Conservation (phyloP, 2,888 invertebrate genomes). For the Cryptocephalus primarius region DNA sequence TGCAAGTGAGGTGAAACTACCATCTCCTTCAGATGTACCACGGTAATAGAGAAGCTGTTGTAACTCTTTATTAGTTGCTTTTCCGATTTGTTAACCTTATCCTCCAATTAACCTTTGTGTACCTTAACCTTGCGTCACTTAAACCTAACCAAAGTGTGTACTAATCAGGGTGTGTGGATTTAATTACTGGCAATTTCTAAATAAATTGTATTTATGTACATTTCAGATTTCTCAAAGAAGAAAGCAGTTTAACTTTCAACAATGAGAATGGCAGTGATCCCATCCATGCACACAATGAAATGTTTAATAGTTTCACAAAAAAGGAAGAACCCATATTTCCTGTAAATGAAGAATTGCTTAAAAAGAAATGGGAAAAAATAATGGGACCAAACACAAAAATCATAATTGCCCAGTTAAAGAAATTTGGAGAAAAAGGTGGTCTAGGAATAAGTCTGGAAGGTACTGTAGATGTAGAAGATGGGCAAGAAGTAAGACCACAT, state of each 20-base stretch:
- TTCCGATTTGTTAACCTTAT: slow-evolving; percentile 18
- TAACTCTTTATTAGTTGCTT: slow-evolving; percentile 24
- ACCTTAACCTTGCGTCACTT: slow-evolving; percentile 15
- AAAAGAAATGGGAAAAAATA: slow-evolving; percentile 72
- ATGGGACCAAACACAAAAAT: slow-evolving; percentile 69
- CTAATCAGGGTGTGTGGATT: slow-evolving; percentile 24
- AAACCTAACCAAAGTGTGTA: slow-evolving; percentile 17
- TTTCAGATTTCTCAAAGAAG: slow-evolving; percentile 37
- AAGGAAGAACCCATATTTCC: slow-evolving; percentile 16
- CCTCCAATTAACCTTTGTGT: slow-evolving; percentile 14
- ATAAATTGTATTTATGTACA: slow-evolving; percentile 27
- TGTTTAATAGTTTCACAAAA: slow-evolving; percentile 25
- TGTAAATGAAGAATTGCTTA: slow-evolving; percentile 61
- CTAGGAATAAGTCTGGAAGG: slow-evolving; percentile 96
- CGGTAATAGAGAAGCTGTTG: slow-evolving; percentile 35
- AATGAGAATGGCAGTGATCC: slow-evolving; percentile 23
- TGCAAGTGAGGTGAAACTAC: slow-evolving; percentile 61
- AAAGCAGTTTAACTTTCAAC: slow-evolving; percentile 28
- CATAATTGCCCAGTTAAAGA: slow-evolving; percentile 69
- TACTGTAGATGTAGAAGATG: slow-evolving; percentile 95
- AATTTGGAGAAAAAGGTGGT: slow-evolving; percentile 84
- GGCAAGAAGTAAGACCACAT: slow-evolving; percentile 93
- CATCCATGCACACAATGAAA: slow-evolving; percentile 29
- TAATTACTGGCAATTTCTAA: slow-evolving; percentile 17
- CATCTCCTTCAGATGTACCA: slow-evolving; percentile 46